Percentiles rank a stretch among this genome's conserved stretches.
Conservation (phyloP, 2,888 invertebrate species). For the Drosophila multiciliata region DNA sequence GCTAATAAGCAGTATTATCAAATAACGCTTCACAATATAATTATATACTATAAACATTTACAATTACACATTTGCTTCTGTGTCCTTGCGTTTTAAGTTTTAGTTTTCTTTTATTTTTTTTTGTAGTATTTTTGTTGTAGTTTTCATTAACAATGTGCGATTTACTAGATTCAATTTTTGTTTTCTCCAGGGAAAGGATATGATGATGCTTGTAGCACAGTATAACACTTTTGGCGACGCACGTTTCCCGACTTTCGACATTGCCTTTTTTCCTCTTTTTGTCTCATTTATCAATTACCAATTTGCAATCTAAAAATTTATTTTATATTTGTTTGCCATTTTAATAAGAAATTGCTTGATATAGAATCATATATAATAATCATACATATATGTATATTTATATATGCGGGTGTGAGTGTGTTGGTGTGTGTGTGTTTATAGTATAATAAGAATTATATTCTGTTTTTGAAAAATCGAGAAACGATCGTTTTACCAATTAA, state of each 20-base stretch:
- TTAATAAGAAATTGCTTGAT: conserved; percentile 42
- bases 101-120: conserved; percentile 7
- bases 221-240: conserved; percentile 63
- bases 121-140: conserved; percentile 26
- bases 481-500: conserved; percentile 55
- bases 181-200: conserved; percentile 45
- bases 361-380: conserved; percentile 6
- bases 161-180: conserved; percentile 49
- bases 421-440: conserved; percentile 36
- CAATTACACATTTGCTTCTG: conserved; percentile 43
- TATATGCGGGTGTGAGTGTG: conserved; percentile 30
- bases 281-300: conserved; percentile 13
- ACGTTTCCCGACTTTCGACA: conserved; percentile 7
- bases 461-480: conserved; percentile 59
- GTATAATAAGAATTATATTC: conserved; percentile 59
- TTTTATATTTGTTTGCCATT: conserved; percentile 26
- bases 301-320: conserved; percentile 46
- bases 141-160: conserved; percentile 66
- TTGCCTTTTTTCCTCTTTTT: neutral
- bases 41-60: conserved; percentile 53
- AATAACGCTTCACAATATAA: conserved; percentile 47
- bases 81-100: conserved; percentile 17
- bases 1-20: conserved; percentile 55
- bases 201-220: conserved; percentile 70
- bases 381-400: neutral